Conservation (phyloP, 2,113 vertebrate species). For the Psilopogon haemacephalus region DNA sequence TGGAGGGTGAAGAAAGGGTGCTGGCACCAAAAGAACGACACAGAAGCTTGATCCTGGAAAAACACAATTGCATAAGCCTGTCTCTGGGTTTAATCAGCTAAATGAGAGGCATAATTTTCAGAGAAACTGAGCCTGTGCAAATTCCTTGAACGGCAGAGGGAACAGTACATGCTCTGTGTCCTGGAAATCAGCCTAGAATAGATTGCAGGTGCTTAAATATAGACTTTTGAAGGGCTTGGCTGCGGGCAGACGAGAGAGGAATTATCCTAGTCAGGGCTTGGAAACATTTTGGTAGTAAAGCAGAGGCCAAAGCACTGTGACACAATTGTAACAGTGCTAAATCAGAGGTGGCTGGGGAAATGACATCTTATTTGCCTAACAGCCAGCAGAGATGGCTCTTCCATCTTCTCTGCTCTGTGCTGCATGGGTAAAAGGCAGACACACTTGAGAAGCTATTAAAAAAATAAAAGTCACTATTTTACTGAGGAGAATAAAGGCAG, state of each 20-base stretch:
- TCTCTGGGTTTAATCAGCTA: neutral
- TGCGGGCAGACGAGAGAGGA: neutral
- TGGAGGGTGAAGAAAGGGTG: neutral
- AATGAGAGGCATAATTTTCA: slow-evolving; percentile 17
- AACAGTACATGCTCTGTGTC: slow-evolving; percentile 6
- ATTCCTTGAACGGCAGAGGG: slow-evolving; percentile 20
- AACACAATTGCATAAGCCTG: neutral
- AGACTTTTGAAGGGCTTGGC: slow-evolving; percentile 11
- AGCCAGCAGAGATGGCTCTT: neutral
- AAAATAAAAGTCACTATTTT: neutral
- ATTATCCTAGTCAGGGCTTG: neutral
- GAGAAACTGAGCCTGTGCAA: neutral
- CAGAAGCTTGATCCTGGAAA: neutral
- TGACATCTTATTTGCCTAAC: slow-evolving; percentile 3
- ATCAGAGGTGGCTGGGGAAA: slow-evolving; percentile 26
- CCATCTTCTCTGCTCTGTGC: neutral
- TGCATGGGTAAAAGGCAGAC: neutral
- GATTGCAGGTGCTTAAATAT: slow-evolving; percentile 26
- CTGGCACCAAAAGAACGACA: neutral
- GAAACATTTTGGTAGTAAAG: slow-evolving; percentile 11
- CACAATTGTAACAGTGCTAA: neutral
- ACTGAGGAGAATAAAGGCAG: slow-evolving; percentile 1
- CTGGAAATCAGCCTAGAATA: slow-evolving; percentile 17
- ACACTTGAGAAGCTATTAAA: slow-evolving; percentile 31
- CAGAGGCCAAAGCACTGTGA: neutral